Evolutionary conservation across 2,888 invertebrate genomes (phyloP).

Genomic region (Blomia tropicalis): DNA sequence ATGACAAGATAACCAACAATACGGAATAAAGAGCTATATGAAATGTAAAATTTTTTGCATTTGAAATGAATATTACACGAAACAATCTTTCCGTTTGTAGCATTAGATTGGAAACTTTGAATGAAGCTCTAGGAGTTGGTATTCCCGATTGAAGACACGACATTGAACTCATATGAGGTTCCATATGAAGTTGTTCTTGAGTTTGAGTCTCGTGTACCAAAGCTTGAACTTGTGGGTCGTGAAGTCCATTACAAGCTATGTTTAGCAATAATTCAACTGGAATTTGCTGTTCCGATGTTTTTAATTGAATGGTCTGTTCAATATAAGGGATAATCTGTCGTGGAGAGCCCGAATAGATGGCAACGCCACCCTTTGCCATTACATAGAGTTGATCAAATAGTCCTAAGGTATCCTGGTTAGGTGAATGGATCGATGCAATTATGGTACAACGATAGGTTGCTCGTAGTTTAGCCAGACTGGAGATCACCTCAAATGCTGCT

Average conservation of each 20-base stretch:
- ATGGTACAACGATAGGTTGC: background rate
- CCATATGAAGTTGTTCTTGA: background rate
- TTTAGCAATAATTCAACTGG: background rate
- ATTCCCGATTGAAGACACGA: background rate
- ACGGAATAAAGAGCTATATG: background rate
- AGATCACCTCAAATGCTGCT: background rate
- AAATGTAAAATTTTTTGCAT: background rate
- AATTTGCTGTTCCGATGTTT: background rate
- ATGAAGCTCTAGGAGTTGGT: background rate
- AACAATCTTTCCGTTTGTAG: background rate
- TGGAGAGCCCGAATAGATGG: conserved; percentile 24
- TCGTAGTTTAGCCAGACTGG: background rate
- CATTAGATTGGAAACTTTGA: background rate
- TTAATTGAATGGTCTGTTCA: background rate
- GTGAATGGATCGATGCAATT: conserved; percentile 20
- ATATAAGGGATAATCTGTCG: background rate
- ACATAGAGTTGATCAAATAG: conserved; percentile 22
- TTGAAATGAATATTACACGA: background rate
- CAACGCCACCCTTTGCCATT: conserved; percentile 19
- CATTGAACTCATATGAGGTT: background rate
- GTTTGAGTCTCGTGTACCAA: background rate
- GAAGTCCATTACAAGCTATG: background rate
- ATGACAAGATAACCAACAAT: background rate
- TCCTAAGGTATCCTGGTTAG: conserved; percentile 8
- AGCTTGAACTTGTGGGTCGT: too few species aligned